Conservation (phyloP, 2,797 vertebrate species). For the Columba guinea region DNA sequence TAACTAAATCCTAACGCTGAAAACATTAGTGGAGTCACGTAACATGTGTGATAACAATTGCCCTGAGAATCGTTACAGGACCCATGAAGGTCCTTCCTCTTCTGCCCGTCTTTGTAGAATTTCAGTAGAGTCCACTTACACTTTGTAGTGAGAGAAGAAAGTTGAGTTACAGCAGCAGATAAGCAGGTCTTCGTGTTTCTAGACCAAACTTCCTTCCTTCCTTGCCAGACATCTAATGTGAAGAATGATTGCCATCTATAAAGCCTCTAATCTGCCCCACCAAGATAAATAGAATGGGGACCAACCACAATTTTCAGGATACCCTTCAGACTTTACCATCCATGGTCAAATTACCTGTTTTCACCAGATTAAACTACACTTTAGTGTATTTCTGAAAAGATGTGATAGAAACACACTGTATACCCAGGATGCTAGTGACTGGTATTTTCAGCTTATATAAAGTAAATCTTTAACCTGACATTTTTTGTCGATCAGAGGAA, state of each 20-base stretch:
- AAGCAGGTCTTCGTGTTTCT: conserved; percentile 25
- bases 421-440: neutral
- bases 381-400: conserved; percentile 14
- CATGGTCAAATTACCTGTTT: conserved; percentile 44
- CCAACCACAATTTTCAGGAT: conserved; percentile 41
- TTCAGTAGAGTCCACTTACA: neutral
- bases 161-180: conserved; percentile 32
- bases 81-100: neutral
- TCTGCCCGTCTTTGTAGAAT: neutral
- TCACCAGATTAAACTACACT: conserved; percentile 30
- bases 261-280: conserved; percentile 49
- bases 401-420: neutral
- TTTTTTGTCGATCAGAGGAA: neutral
- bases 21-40: neutral
- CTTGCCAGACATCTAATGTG: neutral
- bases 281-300: conserved; percentile 33
- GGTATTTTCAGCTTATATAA: neutral
- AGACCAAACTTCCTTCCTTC: conserved; percentile 37
- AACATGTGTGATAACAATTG: neutral
- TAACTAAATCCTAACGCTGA: neutral
- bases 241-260: conserved; percentile 39
- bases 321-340: conserved; percentile 19
- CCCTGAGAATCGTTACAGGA: neutral
- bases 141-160: neutral
- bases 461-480: conserved; percentile 10